Evolutionary conservation across 2,797 vertebrate species (phyloP).

Genomic region (Clarias laeviceps): DNA sequence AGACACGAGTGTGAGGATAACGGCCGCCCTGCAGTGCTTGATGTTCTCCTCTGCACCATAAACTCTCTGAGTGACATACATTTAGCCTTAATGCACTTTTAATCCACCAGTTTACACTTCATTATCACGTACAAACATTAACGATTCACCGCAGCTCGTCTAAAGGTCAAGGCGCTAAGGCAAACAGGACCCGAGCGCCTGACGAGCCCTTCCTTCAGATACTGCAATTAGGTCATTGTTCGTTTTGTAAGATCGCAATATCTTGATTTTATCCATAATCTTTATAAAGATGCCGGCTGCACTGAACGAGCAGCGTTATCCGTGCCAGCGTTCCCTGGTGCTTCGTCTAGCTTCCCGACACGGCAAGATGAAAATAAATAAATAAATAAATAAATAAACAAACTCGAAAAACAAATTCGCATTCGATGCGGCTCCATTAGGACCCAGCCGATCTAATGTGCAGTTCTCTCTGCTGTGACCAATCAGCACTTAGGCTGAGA

Average conservation of each 20-base stretch:
- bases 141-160: not conserved
- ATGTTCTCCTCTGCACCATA: not conserved
- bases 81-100: not conserved
- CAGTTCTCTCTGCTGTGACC: slow-evolving; percentile 11
- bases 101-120: not conserved
- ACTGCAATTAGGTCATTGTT: not conserved
- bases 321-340: not conserved
- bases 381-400: no score
- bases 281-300: not conserved
- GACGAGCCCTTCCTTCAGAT: not conserved
- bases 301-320: not conserved
- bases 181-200: not conserved
- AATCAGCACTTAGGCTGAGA: slow-evolving; percentile 47
- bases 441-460: not conserved
- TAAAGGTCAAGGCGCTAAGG: not conserved
- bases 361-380: no score
- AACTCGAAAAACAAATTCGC: not conserved
- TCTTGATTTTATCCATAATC: not conserved
- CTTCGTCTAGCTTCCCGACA: not conserved
- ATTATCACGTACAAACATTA: not conserved
- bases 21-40: not conserved
- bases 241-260: not conserved
- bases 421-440: slow-evolving; percentile 8
- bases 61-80: not conserved
- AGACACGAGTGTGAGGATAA: no score